Evolutionary conservation across 2,888 invertebrate genomes (phyloP), one percentile per base, ranked within the genome.

Genomic region (Drosophila vallismaia): DNA sequence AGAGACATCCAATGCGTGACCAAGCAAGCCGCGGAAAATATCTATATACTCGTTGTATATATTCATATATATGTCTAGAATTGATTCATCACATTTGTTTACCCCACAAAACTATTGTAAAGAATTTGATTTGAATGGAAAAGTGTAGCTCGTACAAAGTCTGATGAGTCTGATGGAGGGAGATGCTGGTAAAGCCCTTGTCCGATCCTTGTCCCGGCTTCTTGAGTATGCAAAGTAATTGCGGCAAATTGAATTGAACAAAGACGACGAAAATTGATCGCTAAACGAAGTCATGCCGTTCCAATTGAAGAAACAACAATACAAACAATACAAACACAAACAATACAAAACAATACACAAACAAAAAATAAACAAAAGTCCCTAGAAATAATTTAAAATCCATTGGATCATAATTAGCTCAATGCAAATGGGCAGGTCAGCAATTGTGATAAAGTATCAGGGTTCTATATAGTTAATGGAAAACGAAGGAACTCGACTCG

Each of bases 231-330:
- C 83, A 84, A 84, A 84, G 77, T 83, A 84, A 84, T 84, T 84
- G 83, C 81, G 79, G 71, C 75, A 86, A 84, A 85, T 85, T 85
- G 72, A 85, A 85, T 86, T 86, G 82, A 72, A 78, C 70, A 67
- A 67, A 76, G 63, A 71, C 74, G 60, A 77, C 74, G 19, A 71
- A 71, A 75, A 79, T 86, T 68, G 75, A 81, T 80, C 83, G 77
- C 88, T 88, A 88, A 88, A 88, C 87, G 88, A 88, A 88, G 88
- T 88, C 88, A 88, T 88, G 88, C 88, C 84, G 77, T 85, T 86
- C 76, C 88, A 88, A 88, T 88, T 88, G 88, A 86, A 75, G 54
- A 55, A 52, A 68, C 69, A 58, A 71, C 59, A n/a, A n/a, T n/a
- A n/a, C n/a, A n/a, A n/a, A n/a, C n/a, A n/a, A n/a, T n/a, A 67